Base-by-base conservation (phyloP, 2,797 vertebrate species). In the Picus viridis region DNA sequence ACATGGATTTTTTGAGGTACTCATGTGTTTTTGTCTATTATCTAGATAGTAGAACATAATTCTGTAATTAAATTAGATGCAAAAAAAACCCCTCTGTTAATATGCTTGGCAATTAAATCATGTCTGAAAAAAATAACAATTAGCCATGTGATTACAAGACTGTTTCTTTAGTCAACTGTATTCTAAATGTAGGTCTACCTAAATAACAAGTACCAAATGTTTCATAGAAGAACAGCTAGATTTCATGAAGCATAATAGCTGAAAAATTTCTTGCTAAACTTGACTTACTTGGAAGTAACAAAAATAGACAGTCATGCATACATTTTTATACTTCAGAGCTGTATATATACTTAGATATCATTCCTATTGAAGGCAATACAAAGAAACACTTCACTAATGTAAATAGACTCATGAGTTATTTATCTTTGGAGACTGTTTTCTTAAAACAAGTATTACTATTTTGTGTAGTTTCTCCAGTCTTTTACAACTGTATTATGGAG, bases 251-350 rank as follows among this genome's bases (percentile, higher is more conserved):
- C 20, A 54, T 76, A 78, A 83, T 90, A 92, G 67, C 36, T 90
- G 88, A 88, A 20, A 91, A 84, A 94, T 95, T 88, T 67, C 69
- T 88, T 95, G 36, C 69, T 90, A 23, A 68, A 82, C 18, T 91
- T 95, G n/a, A 71, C 59, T 90, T 7, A 43, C n/a, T 49, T 87
- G 43, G 61, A 95, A 86, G 27, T 95, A 86, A 89, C 64, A 77
- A 86, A 80, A 94, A 58, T 19, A 69, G 67, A 45, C 16, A 34
- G 58, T 10, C 43, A 16, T 70, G 24, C 24, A 13, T 49, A 9
- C 1, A 1, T 86, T 84, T 64, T 71, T 86, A 12, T 86, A 24
- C 18, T 67, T 79, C 22, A 63, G 20, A 6, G 79, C 56, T 84
- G 62, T 92, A 10, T 45, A 39, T 34, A 16, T 49, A 23, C 36